Percentiles rank a stretch among this genome's conserved stretches.
These are phyloP conservation scores for Bemisia tabaci DNA, from an alignment of 1,140 invertebrate species.

Conservation along the genomic window DNA sequence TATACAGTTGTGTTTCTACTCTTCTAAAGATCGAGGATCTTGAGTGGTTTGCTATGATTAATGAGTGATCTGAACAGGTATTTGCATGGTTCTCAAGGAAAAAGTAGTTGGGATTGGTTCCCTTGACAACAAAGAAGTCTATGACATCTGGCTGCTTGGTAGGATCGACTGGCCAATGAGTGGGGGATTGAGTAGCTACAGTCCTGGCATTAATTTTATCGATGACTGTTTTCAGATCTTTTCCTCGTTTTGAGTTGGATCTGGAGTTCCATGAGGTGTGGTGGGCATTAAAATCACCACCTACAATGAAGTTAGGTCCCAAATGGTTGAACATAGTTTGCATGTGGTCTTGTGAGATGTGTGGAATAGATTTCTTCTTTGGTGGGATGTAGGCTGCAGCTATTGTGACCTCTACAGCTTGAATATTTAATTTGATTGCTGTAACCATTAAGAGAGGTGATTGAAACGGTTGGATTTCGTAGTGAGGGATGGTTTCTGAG, in stretches of 20 bases:
- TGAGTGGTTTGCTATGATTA: neutral
- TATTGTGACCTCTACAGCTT: neutral
- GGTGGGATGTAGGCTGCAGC: constrained; percentile 6
- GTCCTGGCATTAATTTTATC: neutral
- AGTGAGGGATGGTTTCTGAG: neutral
- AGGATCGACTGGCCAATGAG: constrained; percentile 4
- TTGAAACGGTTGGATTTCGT: neutral
- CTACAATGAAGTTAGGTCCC: constrained; percentile 2
- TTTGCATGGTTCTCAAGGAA: constrained; percentile 7
- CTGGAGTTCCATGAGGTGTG: constrained; percentile 2
- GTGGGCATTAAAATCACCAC: constrained; percentile 9
- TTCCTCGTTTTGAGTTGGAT: neutral
- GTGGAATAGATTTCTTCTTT: neutral
- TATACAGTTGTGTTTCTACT: neutral
- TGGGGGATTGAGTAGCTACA: neutral
- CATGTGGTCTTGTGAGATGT: neutral
- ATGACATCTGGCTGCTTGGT: constrained; percentile 5
- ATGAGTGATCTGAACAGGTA: constrained; percentile 8
- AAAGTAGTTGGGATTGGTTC: neutral
- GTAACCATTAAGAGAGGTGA: neutral
- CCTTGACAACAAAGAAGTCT: constrained; percentile 5
- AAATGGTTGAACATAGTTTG: neutral
- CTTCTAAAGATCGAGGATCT: neutral
- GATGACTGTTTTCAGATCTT: neutral
- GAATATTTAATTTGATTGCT: neutral